phyloP scores from a whole-genome alignment of 92 coral and sea anemone genomes.

The Parazoanthus darwini region DNA sequence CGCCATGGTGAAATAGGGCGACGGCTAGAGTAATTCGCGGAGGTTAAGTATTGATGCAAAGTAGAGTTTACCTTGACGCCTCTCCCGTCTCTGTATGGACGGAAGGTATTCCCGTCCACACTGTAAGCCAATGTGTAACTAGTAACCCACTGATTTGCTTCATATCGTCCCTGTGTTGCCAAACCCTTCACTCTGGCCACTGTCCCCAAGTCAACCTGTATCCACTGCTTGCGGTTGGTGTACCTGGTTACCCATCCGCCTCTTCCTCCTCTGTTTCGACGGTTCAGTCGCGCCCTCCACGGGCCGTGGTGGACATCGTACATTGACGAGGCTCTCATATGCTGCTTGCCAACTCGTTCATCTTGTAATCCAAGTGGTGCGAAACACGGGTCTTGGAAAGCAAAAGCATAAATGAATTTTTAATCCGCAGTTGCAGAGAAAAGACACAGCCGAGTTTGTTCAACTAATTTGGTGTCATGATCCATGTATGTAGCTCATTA shows the following conservation, averaged over 20 bases:
- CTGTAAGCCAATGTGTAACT: conserved; percentile 53
- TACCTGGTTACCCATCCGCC: conserved; percentile 55
- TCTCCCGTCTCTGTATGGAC: conserved; percentile 53
- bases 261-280: conserved; percentile 55
- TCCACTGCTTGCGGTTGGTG: conserved; percentile 59
- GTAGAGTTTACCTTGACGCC: conserved; percentile 35
- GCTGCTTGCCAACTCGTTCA: conserved; percentile 56
- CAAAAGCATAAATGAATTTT: neutral
- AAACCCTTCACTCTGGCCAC: conserved; percentile 52
- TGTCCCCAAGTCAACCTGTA: conserved; percentile 54
- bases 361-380: conserved; percentile 68
- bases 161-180: conserved; percentile 68
- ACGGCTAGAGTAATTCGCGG: neutral
- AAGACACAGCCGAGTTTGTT: no score
- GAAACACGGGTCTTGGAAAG: conserved; percentile 46
- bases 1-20: no score
- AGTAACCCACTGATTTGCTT: conserved; percentile 57
- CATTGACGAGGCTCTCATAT: conserved; percentile 65
- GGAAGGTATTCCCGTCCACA: conserved; percentile 46
- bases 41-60: no score
- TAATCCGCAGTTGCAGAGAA: no score
- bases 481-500: no score
- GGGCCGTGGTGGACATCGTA: conserved; percentile 55
- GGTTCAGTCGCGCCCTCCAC: conserved; percentile 58
- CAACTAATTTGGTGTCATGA: no score